Evolutionary conservation across 2,113 vertebrate genomes (phyloP).

Genomic region (Papio anubis): DNA sequence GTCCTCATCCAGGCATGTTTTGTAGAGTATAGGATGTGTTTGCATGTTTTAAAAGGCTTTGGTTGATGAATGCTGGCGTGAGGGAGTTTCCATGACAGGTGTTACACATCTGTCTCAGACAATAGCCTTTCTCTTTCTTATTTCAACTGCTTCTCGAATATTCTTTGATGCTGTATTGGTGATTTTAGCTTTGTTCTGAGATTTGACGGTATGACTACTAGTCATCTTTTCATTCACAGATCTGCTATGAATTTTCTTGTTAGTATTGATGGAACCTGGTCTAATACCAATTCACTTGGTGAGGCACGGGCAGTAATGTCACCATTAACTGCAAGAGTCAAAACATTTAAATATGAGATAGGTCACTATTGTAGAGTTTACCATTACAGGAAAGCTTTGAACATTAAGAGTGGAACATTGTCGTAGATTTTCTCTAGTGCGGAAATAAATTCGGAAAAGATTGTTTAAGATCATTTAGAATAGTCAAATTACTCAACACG

Average conservation of each 20-base stretch:
- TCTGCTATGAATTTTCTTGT: not conserved
- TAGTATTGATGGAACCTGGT: not conserved
- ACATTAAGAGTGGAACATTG: not conserved
- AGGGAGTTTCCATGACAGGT: not conserved
- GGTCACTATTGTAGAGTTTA: not conserved
- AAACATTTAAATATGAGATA: not conserved
- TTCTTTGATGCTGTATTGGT: not conserved
- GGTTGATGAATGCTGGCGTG: not conserved
- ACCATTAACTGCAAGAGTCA: not conserved
- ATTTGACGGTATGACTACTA: not conserved
- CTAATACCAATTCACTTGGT: not conserved
- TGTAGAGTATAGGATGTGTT: not conserved
- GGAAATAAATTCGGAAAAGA: not conserved
- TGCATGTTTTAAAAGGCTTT: not conserved
- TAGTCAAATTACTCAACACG: not conserved
- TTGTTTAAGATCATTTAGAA: not conserved
- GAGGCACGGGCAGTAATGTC: not conserved
- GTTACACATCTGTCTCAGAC: not conserved
- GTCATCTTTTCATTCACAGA: not conserved
- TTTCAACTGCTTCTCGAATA: not conserved
- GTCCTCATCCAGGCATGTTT: not conserved
- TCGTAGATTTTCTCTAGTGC: not conserved
- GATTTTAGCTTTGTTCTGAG: not conserved
- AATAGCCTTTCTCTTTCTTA: not conserved
- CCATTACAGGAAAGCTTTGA: not conserved